Conservation (phyloP, 2,888 invertebrate genomes). For the Tupiocoris notatus region DNA sequence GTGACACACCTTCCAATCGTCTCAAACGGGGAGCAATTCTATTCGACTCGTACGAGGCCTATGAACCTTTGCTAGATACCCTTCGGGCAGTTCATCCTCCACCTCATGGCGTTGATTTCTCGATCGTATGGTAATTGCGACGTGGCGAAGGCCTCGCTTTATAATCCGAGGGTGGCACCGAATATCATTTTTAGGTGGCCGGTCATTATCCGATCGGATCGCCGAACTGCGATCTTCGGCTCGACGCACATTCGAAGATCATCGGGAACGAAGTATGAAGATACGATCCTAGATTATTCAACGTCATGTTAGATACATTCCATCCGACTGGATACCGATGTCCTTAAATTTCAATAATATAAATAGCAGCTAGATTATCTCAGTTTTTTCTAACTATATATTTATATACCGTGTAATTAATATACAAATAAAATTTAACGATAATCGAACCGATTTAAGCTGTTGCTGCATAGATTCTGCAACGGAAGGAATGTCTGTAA, state of each 20-base stretch:
- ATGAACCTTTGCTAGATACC: background rate
- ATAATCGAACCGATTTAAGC: too few relatives aligned
- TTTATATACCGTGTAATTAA: too few relatives aligned
- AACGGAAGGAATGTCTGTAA: too few relatives aligned
- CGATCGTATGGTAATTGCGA: slow-evolving; percentile 22
- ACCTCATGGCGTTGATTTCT: slow-evolving; percentile 11
- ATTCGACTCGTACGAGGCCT: slow-evolving; percentile 1
- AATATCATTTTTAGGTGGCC: slow-evolving; percentile 11
- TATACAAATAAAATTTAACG: too few relatives aligned
- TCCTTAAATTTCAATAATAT: too few relatives aligned
- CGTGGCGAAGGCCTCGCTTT: slow-evolving; percentile 5
- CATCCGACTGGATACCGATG: too few relatives aligned
- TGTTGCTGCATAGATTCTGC: too few relatives aligned
- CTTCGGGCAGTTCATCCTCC: background rate
- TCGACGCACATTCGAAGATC: too few relatives aligned
- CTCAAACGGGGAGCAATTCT: slow-evolving; percentile 10
- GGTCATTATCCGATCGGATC: slow-evolving; percentile 15
- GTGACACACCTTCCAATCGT: slow-evolving; percentile 27
- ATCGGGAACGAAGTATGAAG: background rate
- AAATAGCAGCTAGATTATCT: too few relatives aligned
- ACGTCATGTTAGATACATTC: too few relatives aligned
- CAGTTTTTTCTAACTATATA: too few relatives aligned
- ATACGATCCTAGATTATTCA: background rate
- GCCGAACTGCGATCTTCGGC: slow-evolving; percentile 1
- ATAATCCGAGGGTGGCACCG: slow-evolving; percentile 9